Evolutionary conservation across 2,888 invertebrate genomes (phyloP).

Genomic region (Ormyrus rosae): DNA sequence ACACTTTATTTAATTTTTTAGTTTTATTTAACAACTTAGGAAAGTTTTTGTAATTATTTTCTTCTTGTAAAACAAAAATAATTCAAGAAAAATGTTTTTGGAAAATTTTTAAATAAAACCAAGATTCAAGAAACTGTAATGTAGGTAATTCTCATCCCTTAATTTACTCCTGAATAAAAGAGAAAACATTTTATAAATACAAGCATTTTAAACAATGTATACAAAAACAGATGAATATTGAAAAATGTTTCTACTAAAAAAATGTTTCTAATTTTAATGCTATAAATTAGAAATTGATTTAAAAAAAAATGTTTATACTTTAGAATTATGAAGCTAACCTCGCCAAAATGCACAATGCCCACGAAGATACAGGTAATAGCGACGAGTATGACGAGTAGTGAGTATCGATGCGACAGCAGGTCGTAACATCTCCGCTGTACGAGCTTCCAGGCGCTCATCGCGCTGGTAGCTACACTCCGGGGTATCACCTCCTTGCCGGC

Average conservation of each 20-base stretch:
- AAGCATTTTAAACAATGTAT: constrained; percentile 9
- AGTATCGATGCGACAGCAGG: constrained; percentile 75
- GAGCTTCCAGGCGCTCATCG: constrained; percentile 67
- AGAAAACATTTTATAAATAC: neutral
- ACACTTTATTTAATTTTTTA: constrained; percentile 11
- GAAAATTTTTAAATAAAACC: neutral
- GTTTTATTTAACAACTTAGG: neutral
- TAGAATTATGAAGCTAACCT: constrained; percentile 65
- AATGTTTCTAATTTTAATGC: too few relatives aligned
- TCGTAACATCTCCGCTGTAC: constrained; percentile 76
- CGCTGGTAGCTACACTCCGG: neutral
- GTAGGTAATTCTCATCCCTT: too few relatives aligned
- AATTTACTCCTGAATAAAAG: too few relatives aligned
- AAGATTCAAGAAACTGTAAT: neutral
- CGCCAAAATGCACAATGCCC: constrained; percentile 75
- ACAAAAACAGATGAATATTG: too few relatives aligned
- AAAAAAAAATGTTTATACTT: too few relatives aligned
- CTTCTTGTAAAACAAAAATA: neutral
- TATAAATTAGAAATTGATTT: too few relatives aligned
- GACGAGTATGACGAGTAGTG: constrained; percentile 72
- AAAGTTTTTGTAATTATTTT: neutral
- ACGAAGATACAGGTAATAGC: constrained; percentile 74
- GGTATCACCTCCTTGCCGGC: constrained; percentile 21
- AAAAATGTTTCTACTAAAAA: too few relatives aligned
- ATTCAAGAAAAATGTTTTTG: neutral